Percentiles rank a stretch among this genome's conserved stretches.
Conservation (phyloP, 35 echinoderm and acorn worm species). For the Hemicentrotus pulcherrimus region DNA sequence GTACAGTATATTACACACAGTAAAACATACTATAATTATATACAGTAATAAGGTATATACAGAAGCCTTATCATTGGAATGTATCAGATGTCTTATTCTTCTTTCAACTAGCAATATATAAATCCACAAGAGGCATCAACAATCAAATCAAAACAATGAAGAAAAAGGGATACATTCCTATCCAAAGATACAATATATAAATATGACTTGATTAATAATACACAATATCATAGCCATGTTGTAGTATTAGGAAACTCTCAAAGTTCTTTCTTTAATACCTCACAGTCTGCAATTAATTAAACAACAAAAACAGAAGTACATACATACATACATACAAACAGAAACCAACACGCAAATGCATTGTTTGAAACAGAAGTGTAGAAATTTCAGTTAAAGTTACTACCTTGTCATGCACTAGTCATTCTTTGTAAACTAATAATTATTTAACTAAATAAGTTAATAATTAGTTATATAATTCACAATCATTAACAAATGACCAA, state of each 20-base stretch:
- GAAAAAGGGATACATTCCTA: neutral
- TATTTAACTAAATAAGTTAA: no score
- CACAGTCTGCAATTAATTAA: neutral
- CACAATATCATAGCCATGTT: neutral
- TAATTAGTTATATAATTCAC: no score
- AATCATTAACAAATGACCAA: no score
- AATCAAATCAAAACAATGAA: neutral
- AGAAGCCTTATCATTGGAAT: conserved; percentile 41
- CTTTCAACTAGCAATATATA: neutral
- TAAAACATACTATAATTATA: conserved; percentile 44
- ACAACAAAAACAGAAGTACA: neutral
- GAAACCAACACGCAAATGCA: neutral
- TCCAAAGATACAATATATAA: conserved; percentile 1
- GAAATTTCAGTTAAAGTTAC: neutral
- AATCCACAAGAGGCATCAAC: neutral
- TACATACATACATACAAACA: neutral
- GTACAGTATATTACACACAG: conserved; percentile 50
- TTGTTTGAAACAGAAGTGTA: neutral
- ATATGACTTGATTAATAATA: neutral
- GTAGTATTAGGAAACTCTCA: neutral
- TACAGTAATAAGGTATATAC: conserved; percentile 41
- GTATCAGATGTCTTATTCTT: conserved; percentile 34
- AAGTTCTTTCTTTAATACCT: neutral
- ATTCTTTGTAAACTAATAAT: no score
- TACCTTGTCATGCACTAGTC: no score